A percentile compares a stretch with the other conserved stretches of the same genome.
Conservation (phyloP, 2,797 vertebrate species). For the Lophius americanus region DNA sequence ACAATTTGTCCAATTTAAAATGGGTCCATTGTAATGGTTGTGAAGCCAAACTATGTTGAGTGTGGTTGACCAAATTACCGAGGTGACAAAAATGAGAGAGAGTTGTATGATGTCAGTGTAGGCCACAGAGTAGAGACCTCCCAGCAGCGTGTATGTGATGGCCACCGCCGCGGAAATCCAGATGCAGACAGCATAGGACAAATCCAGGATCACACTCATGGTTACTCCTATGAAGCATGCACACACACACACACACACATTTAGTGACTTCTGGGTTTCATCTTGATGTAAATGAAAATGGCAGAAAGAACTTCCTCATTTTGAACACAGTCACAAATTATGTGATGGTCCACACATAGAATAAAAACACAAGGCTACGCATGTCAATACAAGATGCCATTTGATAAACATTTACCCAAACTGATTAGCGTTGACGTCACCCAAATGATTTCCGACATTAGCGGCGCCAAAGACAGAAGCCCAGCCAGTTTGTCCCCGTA, state of each 20-base stretch:
- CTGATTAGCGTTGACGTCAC: slow-evolving; percentile 48
- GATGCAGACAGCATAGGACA: slow-evolving; percentile 71
- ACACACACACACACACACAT: background rate
- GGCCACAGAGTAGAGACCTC: slow-evolving; percentile 80
- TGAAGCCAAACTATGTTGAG: background rate
- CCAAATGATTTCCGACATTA: slow-evolving; percentile 51
- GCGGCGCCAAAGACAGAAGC: slow-evolving; percentile 38
- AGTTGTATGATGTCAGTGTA: slow-evolving; percentile 79
- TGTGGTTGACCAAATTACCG: slow-evolving; percentile 51
- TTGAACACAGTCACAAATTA: background rate
- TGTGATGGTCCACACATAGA: too few species aligned
- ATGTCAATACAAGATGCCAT: background rate
- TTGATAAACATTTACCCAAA: slow-evolving; percentile 36
- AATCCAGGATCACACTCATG: slow-evolving; percentile 79
- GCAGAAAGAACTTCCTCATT: too few species aligned
- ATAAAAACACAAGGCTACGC: too few species aligned
- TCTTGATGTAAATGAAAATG: too few species aligned
- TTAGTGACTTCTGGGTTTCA: too few species aligned
- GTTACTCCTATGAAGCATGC: slow-evolving; percentile 68
- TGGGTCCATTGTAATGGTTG: background rate
- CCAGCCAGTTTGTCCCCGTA: slow-evolving; percentile 54
- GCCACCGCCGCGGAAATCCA: slow-evolving; percentile 76
- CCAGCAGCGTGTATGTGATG: slow-evolving; percentile 71
- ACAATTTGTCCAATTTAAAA: too few species aligned
- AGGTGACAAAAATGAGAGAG: slow-evolving; percentile 73